Base-by-base conservation (phyloP, 2,113 vertebrate species). In the Grantiella picta region DNA sequence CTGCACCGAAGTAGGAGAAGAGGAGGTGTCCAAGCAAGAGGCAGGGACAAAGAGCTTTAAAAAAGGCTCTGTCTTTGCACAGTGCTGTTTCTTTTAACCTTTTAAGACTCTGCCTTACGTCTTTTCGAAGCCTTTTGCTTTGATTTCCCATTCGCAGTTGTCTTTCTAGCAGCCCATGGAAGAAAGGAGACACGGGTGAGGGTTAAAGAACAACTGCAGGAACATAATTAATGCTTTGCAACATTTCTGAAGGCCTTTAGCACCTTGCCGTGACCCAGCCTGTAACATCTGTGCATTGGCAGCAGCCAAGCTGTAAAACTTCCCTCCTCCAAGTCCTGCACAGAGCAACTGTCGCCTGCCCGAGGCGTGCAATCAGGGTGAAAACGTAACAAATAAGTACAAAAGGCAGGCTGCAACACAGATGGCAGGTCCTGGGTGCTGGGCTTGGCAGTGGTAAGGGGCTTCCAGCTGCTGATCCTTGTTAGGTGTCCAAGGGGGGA, bases 281-380 rank as follows among this genome's bases (percentile, higher is more conserved):
- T 61, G 94, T 72, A 98, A 97, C 98, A 98, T 97, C 98, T 98
- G 98, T 94, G 97, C 38, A 1, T 95, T 97, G 97, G 96, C 95
- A 96, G 96, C 91, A 96, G 97, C 96, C 52, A 79, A 88, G 93
- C 95, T 96, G 91, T 97, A 97, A 98, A 98, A 96, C 89, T 94
- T 86, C 76, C 60, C 86, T 73, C 87, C 95, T 96, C 77, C 69
- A 70, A 86, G 69, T 66, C 92, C 89, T 72, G 86, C 70, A 31
- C 68, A 50, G 76, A 95, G 94, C 95, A 91, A 97, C 96, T 87
- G 95, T 92, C 25, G 72, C 95, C 85, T 31, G 28, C 91, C 92
- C 0, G 9, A 95, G 82, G 94, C 70, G 0, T 81, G 87, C 87
- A 52, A 79, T 95, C 92, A 92, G 89, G 97, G 96, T 45, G 50